Base-by-base conservation (phyloP, 2,797 vertebrate species). In the Melanotaenia maccullochi region DNA sequence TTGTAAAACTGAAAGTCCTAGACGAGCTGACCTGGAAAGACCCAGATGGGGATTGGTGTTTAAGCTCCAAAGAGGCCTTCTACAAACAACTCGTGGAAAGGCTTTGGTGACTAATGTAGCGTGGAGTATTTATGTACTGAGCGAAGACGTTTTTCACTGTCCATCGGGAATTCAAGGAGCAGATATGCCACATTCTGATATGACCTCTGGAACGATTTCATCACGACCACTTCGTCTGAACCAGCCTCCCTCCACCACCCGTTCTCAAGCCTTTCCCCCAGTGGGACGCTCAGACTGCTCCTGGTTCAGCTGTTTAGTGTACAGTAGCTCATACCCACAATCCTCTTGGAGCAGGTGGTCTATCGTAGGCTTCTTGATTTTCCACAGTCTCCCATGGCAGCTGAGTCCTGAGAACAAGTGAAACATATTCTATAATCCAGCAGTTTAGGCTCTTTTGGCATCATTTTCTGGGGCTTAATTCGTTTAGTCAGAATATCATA, bases 51-150 rank as follows among this genome's bases (percentile, higher is more conserved):
- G 83, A 85, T 81, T 65, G 75, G 79, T 70, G 67, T 75, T 87
- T 86, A 82, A 92, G 87, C 86, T 85, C 90, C 86, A 70, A 40
- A 38, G 87, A 91, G 92, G 87, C 90, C 91, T 92, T 93, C 82
- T 85, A 87, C 91, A 93, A 94, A 94, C 90, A 94, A 90, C 94
- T 93, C 91, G 91, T 94, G 92, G 92, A 94, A 94, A 82, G 91
- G 89, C 93, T 95, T 92, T 91, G 87, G 89, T 52, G 74, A 83
- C 86, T 92, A 94, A 94, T 94, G 93, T 93, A 93, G 93, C 92
- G 66, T 94, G 89, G 84, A 90, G 87, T 89, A 85, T 93, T 94
- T 93, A 94, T 93, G 84, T 80, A 92, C 90, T 90, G 85, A 83
- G 76, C 54, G 51, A 75, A 68, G 86, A 84, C 88, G 78, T 47